Conservation (phyloP, 2,113 vertebrate species). For the Trachemys scripta region DNA sequence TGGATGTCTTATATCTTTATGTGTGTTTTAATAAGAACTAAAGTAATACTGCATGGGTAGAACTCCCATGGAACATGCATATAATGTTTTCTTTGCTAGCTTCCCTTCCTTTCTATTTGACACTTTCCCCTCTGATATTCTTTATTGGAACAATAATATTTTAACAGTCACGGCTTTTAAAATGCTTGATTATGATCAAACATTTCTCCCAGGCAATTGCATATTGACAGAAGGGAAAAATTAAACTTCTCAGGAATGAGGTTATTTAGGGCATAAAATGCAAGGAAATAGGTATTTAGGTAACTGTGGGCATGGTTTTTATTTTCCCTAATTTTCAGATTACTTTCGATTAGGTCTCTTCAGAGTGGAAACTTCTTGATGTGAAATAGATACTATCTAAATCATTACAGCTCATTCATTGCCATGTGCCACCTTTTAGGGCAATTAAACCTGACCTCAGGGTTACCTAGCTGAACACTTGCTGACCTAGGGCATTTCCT, state of each 20-base stretch:
- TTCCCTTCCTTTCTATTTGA: not conserved
- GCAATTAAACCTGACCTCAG: constrained; percentile 87
- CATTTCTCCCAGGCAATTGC: constrained; percentile 66
- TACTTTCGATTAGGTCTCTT: constrained; percentile 87
- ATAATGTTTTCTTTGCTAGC: not conserved
- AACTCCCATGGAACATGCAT: not conserved
- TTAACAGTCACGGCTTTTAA: constrained; percentile 70
- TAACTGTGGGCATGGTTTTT: constrained; percentile 84
- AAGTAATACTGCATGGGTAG: rapidly evolving
- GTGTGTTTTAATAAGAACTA: not conserved
- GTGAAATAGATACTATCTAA: constrained; percentile 98
- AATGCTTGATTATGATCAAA: constrained; percentile 71
- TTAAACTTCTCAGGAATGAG: constrained; percentile 76
- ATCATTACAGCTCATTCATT: constrained; percentile 92
- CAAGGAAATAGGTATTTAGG: constrained; percentile 87
- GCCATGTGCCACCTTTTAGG: constrained; percentile 92
- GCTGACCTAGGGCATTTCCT: constrained; percentile 92
- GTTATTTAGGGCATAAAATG: constrained; percentile 81
- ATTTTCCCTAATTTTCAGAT: constrained; percentile 90
- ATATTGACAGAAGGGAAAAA: constrained; percentile 79
- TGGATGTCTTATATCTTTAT: not conserved
- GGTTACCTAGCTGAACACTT: constrained; percentile 89
- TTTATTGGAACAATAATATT: constrained; percentile 67
- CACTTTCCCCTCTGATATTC: constrained; percentile 39
- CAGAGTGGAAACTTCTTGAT: constrained; percentile 84